Evolutionary conservation across 1,140 invertebrate genomes (phyloP).

Genomic region (Eubasilissa regina): DNA sequence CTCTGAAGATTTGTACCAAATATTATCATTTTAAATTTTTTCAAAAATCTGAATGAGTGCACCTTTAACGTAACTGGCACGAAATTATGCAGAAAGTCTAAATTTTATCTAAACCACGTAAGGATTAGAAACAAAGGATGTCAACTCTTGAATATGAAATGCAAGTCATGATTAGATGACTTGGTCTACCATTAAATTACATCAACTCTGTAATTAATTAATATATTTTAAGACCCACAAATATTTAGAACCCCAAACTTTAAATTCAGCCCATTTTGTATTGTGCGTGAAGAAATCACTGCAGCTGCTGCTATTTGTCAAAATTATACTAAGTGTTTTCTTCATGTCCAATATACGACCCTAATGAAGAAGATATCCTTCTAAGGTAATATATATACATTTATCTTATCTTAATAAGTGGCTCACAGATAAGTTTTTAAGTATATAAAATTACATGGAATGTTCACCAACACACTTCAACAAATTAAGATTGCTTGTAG

Average conservation of each 20-base stretch:
- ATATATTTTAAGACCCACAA: constrained; percentile 40
- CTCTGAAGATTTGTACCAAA: constrained; percentile 69
- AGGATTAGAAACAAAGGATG: neutral
- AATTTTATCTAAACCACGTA: neutral
- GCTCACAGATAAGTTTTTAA: too few species aligned
- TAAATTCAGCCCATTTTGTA: constrained; percentile 47
- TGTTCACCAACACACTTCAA: too few species aligned
- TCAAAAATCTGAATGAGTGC: neutral
- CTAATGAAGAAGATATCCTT: too few species aligned
- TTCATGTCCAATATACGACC: neutral
- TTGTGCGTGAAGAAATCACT: constrained; percentile 45
- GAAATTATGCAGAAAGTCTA: too few species aligned
- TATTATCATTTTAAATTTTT: constrained; percentile 63
- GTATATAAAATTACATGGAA: too few species aligned
- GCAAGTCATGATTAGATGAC: neutral
- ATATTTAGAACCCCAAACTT: constrained; percentile 35
- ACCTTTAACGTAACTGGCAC: neutral
- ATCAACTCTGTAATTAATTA: neutral
- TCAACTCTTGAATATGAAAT: constrained; percentile 10
- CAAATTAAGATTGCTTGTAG: too few species aligned
- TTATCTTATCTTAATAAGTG: constrained; percentile 4
- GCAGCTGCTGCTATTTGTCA: neutral
- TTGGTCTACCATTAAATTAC: neutral
- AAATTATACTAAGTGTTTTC: neutral
- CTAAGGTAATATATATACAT: too few species aligned